Evolutionary conservation across 2,797 vertebrate genomes (phyloP).

Genomic region (Tragopan temminckii): DNA sequence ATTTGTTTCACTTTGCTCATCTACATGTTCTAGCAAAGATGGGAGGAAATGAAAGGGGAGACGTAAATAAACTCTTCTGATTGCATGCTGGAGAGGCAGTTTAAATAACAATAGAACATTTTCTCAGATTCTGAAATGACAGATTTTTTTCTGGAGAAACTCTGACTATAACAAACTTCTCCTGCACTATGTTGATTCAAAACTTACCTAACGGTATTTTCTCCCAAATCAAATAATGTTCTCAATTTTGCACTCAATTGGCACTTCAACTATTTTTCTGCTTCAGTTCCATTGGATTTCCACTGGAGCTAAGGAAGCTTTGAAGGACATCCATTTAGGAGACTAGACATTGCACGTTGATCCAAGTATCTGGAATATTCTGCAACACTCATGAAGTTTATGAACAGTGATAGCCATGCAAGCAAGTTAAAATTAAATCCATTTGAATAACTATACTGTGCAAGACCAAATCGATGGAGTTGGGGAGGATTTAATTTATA

Average conservation of each 20-base stretch:
- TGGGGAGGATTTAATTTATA: neutral
- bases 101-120: neutral
- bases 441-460: neutral
- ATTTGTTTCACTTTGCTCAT: conserved; percentile 18
- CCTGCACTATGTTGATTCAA: neutral
- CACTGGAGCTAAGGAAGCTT: neutral
- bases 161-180: neutral
- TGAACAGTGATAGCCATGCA: neutral
- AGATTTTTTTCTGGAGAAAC: neutral
- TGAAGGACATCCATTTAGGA: neutral
- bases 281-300: neutral
- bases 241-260: neutral
- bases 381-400: neutral
- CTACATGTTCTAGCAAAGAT: neutral
- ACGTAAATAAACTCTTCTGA: neutral
- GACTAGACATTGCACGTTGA: neutral
- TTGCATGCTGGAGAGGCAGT: neutral
- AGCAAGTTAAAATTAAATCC: neutral
- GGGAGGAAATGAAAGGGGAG: neutral
- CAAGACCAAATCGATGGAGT: neutral
- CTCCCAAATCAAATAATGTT: neutral
- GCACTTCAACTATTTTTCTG: neutral
- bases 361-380: neutral
- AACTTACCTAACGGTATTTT: neutral
- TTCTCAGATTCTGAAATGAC: neutral